Conservation (phyloP, 2,113 vertebrate genomes). For the Calidris pugnax region DNA sequence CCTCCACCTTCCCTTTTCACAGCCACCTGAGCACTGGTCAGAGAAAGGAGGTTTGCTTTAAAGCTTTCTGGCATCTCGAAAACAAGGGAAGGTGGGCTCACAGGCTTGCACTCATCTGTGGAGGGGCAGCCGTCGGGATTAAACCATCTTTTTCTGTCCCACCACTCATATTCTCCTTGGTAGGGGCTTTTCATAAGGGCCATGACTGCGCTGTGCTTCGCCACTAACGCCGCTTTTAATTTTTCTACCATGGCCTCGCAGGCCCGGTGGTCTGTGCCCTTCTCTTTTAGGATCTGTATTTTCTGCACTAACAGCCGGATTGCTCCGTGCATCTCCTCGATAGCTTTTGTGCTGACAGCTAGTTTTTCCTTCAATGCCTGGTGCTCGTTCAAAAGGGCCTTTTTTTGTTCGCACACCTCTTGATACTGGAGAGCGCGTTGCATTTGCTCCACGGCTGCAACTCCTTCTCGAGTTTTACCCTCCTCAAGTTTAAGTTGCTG, state of each 20-base stretch:
- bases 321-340: not conserved
- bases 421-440: not conserved
- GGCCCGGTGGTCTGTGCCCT: not conserved
- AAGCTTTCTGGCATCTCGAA: not conserved
- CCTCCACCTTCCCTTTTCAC: not conserved
- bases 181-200: not conserved
- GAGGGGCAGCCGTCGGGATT: not conserved
- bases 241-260: constrained; percentile 3
- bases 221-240: not conserved
- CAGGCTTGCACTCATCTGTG: not conserved
- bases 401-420: constrained; percentile 39
- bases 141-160: not conserved
- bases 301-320: constrained; percentile 5
- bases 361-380: constrained; percentile 23
- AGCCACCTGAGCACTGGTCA: not conserved
- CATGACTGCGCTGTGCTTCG: rapidly evolving
- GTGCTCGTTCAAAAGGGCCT: constrained; percentile 29
- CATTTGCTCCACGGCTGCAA: not conserved
- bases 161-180: not conserved
- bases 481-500: constrained; percentile 27
- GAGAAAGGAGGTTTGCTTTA: not conserved
- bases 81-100: rapidly evolving
- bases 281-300: constrained; percentile 28
- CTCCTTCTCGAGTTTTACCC: not conserved
- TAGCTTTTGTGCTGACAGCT: not conserved